phyloP scores from a whole-genome alignment of 2,113 vertebrate species.

The Tenrec ecaudatus region DNA sequence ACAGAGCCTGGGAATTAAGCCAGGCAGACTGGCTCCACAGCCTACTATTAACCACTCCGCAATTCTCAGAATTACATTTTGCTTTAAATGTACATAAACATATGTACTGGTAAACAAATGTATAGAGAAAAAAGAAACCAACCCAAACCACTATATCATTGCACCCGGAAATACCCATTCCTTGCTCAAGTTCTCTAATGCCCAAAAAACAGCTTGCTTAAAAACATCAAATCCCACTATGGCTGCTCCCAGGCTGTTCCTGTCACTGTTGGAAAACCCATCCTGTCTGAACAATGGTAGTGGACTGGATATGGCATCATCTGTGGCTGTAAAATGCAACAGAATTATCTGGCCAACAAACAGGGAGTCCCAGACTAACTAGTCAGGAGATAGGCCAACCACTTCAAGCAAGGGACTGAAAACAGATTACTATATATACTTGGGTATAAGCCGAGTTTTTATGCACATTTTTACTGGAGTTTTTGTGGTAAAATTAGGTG shows the following conservation, averaged over 20 bases:
- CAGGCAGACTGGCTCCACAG: background rate
- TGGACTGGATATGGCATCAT: background rate
- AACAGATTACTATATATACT: background rate
- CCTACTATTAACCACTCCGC: slow-evolving; percentile 5
- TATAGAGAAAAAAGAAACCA: background rate
- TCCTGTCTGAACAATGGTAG: background rate
- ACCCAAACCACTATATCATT: background rate
- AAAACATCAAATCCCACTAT: slow-evolving; percentile 2
- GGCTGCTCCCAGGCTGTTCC: background rate
- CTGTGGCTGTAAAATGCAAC: background rate
- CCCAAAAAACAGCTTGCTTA: background rate
- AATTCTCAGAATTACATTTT: slow-evolving; percentile 41
- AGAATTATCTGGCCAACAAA: background rate
- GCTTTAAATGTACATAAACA: slow-evolving; percentile 45
- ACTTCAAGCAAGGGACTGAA: background rate
- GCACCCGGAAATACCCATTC: background rate
- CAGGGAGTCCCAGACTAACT: background rate
- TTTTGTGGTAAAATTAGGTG: too few relatives aligned
- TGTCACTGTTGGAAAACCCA: background rate
- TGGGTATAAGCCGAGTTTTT: too few relatives aligned
- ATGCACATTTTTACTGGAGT: too few relatives aligned
- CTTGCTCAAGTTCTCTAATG: slow-evolving; percentile 14
- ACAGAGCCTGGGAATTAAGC: background rate
- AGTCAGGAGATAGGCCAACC: background rate
- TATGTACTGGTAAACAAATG: background rate